Base-by-base conservation (phyloP, 2,888 invertebrate genomes). In the Synergus laeviventris region DNA sequence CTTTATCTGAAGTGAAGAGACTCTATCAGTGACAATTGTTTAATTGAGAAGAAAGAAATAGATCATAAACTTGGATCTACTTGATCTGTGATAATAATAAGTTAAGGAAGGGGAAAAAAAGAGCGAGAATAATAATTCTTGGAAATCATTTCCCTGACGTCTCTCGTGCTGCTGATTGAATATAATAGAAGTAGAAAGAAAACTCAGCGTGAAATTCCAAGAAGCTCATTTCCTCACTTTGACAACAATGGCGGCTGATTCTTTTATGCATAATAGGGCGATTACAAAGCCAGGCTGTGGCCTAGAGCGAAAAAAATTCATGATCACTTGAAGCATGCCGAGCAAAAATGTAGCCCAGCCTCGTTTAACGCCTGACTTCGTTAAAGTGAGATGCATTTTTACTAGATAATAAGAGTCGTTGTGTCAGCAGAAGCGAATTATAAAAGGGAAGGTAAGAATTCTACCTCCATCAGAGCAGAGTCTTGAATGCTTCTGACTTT, bases 21-120 rank as follows among this genome's bases (percentile, higher is more conserved):
- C 31, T 70, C 16, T 70, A 70, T 31, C n/a, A 49, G 31, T 49
- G 31, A 70, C 49, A 70, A 70, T 70, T 70, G 70, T 45, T 70
- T 36, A 70, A 70, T 49, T 70, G 70, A 49, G 42, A 45, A 49
- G 70, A 70, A 70, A 45, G 14, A 45, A 18, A 49, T 31, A 49
- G 31, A 70, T 70, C 49, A 45, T 70, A 16, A 70, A 70, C 9
- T 70, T 24, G 45, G 16, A 45, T 16, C 21, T 66, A 21, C 24
- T 66, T 45, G 18, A n/a, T 24, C 8, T 31, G 8, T 70, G 49
- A 31, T 49, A 49, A 49, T 49, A 70, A 70, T 49, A 36, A 31
- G 18, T 18, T 2, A 1, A 49, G 9, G 24, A 70, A 31, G 45
- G 24, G 45, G 31, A n/a, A 11, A n/a, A 36, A 56, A 21, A 21